phyloP scores from a whole-genome alignment of 2,888 invertebrate genomes.

The Sinodicranocentrus sp. region DNA sequence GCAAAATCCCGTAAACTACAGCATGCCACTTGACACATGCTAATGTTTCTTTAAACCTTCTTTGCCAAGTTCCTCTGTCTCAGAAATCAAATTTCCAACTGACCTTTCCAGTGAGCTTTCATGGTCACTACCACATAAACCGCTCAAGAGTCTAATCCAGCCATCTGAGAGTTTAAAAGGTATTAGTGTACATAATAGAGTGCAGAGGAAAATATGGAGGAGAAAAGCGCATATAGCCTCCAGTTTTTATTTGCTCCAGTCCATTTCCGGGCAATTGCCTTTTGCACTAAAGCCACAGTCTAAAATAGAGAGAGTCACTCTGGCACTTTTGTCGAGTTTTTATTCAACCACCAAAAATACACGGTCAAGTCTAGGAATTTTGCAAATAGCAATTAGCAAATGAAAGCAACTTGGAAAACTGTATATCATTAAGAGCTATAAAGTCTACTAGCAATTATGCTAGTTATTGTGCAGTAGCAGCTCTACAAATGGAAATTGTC shows the following conservation, averaged over 20 bases:
- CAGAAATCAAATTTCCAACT: neutral
- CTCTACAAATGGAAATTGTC: constrained; percentile 29
- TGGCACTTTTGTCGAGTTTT: neutral
- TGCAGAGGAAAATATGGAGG: too few relatives aligned
- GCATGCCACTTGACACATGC: too few relatives aligned
- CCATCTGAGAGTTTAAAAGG: too few relatives aligned
- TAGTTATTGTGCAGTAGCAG: neutral
- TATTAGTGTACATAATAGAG: too few relatives aligned
- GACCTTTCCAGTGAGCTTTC: constrained; percentile 17
- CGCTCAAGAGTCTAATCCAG: too few relatives aligned
- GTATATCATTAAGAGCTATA: neutral
- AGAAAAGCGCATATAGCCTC: neutral
- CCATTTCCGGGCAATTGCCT: constrained; percentile 11
- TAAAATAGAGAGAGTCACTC: too few relatives aligned
- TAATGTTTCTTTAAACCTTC: too few relatives aligned
- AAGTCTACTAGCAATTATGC: neutral
- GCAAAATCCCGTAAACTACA: too few relatives aligned
- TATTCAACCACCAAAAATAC: too few relatives aligned
- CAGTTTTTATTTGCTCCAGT: constrained; percentile 6
- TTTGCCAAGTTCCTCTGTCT: neutral
- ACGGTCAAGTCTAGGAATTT: too few relatives aligned
- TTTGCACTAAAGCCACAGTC: too few relatives aligned
- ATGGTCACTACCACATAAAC: neutral
- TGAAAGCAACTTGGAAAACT: neutral
- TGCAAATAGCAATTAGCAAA: neutral